These are phyloP conservation scores for Anas flavirostris DNA, from an alignment of 2,797 vertebrate species.

Conservation along the genomic window DNA sequence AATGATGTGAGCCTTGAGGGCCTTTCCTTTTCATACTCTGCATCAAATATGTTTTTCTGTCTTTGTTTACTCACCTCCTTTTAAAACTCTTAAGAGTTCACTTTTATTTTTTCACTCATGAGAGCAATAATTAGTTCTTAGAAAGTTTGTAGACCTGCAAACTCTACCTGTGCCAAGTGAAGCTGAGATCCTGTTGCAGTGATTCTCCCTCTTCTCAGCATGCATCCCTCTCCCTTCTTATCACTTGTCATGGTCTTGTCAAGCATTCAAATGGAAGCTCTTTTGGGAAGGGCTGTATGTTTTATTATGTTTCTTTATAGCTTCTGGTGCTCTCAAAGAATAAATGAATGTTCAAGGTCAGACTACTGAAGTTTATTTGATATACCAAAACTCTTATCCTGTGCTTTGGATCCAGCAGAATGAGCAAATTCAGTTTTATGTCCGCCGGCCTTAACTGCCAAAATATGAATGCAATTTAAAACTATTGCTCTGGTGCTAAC, in stretches of 20 bases:
- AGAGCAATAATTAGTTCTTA: conserved; percentile 38
- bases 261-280: conserved; percentile 25
- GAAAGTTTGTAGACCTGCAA: conserved; percentile 34
- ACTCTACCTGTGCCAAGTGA: conserved; percentile 8
- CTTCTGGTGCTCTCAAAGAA: not conserved
- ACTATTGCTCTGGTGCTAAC: not conserved
- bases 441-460: not conserved
- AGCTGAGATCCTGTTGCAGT: conserved; percentile 9
- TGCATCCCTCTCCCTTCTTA: not conserved
- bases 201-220: conserved; percentile 1
- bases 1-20: conserved; percentile 32
- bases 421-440: not conserved
- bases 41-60: conserved; percentile 12
- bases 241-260: not conserved
- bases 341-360: conserved; percentile 21
- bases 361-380: not conserved
- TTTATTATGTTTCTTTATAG: conserved; percentile 39
- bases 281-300: not conserved
- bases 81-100: conserved; percentile 41
- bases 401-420: not conserved
- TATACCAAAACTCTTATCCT: not conserved
- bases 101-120: conserved; percentile 15
- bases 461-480: not conserved
- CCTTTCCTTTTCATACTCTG: conserved; percentile 24
- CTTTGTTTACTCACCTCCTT: not conserved